These are phyloP conservation scores for Lepisosteus oculatus DNA, from an alignment of 2,113 vertebrate genomes.

Conservation along the genomic window DNA sequence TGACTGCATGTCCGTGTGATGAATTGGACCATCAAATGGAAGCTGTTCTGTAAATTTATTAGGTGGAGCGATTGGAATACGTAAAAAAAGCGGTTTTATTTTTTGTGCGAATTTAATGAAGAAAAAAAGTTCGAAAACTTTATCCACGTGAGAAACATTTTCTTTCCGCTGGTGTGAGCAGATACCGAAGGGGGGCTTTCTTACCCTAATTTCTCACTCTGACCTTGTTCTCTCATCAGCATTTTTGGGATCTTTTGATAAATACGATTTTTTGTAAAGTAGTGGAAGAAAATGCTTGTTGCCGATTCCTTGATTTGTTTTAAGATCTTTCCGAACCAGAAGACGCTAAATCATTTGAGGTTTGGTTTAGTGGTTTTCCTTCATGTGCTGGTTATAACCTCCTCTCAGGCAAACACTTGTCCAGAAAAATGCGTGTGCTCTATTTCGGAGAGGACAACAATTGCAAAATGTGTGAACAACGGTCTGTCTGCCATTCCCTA, in stretches of 20 bases:
- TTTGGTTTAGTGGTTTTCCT: slow-evolving; percentile 46
- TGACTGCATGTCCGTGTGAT: slow-evolving; percentile 6
- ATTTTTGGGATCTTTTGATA: slow-evolving; percentile 4
- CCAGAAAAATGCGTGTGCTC: slow-evolving; percentile 76
- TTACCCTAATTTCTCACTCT: background rate
- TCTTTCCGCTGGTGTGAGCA: background rate
- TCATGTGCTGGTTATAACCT: slow-evolving; percentile 32
- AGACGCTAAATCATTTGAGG: slow-evolving; percentile 16
- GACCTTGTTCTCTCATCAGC: background rate
- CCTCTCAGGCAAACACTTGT: slow-evolving; percentile 57
- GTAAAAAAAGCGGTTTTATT: slow-evolving; percentile 2
- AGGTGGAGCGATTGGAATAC: slow-evolving; percentile 5
- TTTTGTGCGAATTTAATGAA: background rate
- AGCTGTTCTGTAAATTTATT: background rate
- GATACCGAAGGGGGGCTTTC: background rate
- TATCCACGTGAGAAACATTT: background rate
- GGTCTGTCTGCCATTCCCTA: slow-evolving; percentile 72
- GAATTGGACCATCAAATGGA: background rate
- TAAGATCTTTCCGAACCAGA: slow-evolving; percentile 22
- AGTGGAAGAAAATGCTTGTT: slow-evolving; percentile 27
- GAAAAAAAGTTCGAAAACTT: background rate
- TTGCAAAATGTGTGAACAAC: slow-evolving; percentile 80
- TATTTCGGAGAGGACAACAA: slow-evolving; percentile 62
- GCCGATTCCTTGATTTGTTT: slow-evolving; percentile 26
- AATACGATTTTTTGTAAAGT: background rate